Conservation (phyloP, 2,113 vertebrate species). For the Rallus limicola region DNA sequence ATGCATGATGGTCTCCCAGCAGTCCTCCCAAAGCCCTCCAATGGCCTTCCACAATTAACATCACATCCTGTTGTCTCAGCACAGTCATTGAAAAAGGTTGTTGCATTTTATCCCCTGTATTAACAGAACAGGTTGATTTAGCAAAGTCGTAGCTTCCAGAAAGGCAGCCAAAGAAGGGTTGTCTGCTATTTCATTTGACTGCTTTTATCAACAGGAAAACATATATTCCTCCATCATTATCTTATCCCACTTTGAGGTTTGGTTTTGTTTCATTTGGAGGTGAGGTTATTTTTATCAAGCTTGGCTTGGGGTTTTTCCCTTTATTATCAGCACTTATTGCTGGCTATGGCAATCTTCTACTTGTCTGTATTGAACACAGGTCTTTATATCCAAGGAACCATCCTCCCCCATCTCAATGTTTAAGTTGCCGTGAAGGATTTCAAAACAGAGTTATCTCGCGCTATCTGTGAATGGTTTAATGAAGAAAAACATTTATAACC, state of each 20-base stretch:
- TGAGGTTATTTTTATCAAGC: background rate
- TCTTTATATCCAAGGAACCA: background rate
- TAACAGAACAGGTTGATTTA: background rate
- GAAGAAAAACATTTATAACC: background rate
- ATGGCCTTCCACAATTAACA: background rate
- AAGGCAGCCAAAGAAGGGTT: background rate
- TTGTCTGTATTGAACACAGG: background rate
- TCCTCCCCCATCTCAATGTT: background rate
- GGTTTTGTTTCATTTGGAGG: rapidly evolving
- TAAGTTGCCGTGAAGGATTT: background rate
- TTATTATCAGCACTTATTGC: background rate
- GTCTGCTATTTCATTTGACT: background rate
- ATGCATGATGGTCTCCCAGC: background rate
- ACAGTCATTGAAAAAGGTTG: background rate
- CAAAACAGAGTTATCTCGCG: background rate
- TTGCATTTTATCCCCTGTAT: background rate
- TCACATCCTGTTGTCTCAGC: background rate
- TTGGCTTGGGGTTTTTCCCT: background rate
- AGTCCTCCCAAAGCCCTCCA: background rate
- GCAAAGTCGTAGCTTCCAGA: background rate
- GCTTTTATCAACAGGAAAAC: background rate
- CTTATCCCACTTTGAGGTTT: background rate
- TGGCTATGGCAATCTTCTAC: background rate
- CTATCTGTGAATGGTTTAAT: background rate
- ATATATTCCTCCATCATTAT: too few species aligned